Evolutionary conservation across 2,797 vertebrate genomes (phyloP).

Genomic region (Hephaestus fuliginosus): DNA sequence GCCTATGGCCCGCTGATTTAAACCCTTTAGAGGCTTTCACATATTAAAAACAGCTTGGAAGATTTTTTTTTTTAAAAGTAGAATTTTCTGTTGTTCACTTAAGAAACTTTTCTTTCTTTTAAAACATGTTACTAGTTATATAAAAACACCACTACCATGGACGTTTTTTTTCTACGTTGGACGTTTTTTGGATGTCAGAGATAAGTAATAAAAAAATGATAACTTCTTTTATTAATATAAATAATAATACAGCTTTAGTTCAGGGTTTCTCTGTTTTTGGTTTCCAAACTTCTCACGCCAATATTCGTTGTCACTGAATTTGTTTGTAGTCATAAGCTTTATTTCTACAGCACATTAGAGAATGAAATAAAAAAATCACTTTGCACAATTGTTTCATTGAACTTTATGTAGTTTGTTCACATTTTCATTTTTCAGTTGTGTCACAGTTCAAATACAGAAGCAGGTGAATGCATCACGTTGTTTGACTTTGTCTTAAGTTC

Average conservation of each 20-base stretch:
- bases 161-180: not conserved
- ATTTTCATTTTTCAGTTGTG: not conserved
- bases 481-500: not conserved
- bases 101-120: not conserved
- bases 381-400: too few relatives aligned
- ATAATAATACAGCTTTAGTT: too few relatives aligned
- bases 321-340: not conserved
- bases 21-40: conserved; percentile 4
- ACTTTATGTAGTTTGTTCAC: not conserved
- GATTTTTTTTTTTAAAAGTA: not conserved
- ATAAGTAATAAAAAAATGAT: too few relatives aligned
- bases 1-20: conserved; percentile 39
- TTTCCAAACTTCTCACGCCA: not conserved
- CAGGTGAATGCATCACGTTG: not conserved
- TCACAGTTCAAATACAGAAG: not conserved
- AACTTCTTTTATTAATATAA: too few relatives aligned
- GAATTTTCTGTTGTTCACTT: not conserved
- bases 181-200: not conserved
- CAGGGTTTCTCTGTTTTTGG: not conserved
- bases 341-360: not conserved
- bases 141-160: not conserved
- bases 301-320: not conserved
- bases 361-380: not conserved
- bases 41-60: conserved; percentile 12
- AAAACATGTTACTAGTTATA: conserved; percentile 4